Evolutionary conservation across 2,888 invertebrate species (phyloP).

Genomic region (Drosophila sordidapex): DNA sequence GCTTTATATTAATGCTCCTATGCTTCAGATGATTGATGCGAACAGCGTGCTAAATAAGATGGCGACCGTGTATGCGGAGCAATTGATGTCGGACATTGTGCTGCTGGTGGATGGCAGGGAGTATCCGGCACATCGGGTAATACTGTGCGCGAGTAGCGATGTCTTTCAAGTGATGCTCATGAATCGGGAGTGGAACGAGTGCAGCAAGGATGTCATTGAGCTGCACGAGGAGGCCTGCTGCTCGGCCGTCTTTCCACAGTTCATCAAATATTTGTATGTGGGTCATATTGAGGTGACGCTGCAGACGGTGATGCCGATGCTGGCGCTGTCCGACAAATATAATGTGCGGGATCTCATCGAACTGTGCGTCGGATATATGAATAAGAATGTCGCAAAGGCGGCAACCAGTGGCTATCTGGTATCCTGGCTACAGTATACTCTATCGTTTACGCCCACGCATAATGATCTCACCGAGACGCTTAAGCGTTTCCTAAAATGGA

Average conservation of each 20-base stretch:
- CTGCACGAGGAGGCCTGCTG: conserved; percentile 95
- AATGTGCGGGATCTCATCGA: conserved; percentile 95
- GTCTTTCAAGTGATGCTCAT: conserved; percentile 99
- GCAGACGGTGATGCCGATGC: conserved; percentile 93
- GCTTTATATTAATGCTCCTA: not conserved
- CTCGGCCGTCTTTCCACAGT: conserved; percentile 93
- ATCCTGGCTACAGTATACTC: conserved; percentile 96
- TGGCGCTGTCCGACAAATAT: conserved; percentile 97
- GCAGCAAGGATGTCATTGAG: conserved; percentile 92
- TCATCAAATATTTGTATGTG: conserved; percentile 94
- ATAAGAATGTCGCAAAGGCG: conserved; percentile 93
- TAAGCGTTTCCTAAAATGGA: conserved; percentile 95
- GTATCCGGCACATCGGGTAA: conserved; percentile 95
- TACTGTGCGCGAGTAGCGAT: conserved; percentile 96
- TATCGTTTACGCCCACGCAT: conserved; percentile 90
- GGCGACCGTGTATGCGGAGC: conserved; percentile 92
- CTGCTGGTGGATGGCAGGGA: conserved; percentile 92
- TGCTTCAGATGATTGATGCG: conserved; percentile 92
- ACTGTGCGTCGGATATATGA: conserved; percentile 95
- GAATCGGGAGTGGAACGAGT: conserved; percentile 97
- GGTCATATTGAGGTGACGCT: conserved; percentile 95
- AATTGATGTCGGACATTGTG: conserved; percentile 95
- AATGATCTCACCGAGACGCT: conserved; percentile 87
- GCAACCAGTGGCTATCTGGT: conserved; percentile 92
- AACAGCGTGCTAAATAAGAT: conserved; percentile 92